Percentiles rank a stretch among this genome's conserved stretches.
Conservation (phyloP, 1,140 invertebrate genomes). For the Drosophila nigrodunni region DNA sequence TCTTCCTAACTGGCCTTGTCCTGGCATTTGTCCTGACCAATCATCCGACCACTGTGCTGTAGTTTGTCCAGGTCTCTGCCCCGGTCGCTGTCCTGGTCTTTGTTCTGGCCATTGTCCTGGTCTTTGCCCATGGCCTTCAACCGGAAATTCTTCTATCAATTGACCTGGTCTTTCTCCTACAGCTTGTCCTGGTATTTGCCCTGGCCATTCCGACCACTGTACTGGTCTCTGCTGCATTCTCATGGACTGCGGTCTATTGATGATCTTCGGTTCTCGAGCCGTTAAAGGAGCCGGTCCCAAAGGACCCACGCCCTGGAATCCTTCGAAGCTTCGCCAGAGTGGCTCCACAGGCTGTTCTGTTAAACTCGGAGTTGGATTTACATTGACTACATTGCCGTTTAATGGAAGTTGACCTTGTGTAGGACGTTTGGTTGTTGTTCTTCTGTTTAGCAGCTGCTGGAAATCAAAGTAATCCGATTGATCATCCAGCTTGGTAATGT, state of each 20-base stretch:
- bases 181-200: too few species aligned
- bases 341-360: background rate
- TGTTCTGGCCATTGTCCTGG: too few species aligned
- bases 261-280: conserved; percentile 14
- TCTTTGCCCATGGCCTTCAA: too few species aligned
- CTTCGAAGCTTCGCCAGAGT: background rate
- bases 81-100: too few species aligned
- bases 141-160: background rate
- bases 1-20: too few species aligned
- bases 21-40: too few species aligned
- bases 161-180: too few species aligned
- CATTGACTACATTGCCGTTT: background rate
- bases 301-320: conserved; percentile 31
- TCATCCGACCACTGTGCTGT: too few species aligned
- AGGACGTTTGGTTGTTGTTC: background rate
- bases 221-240: background rate
- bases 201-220: too few species aligned
- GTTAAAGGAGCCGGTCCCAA: background rate
- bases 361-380: background rate
- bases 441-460: conserved; percentile 8
- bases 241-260: conserved; percentile 29
- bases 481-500: conserved; percentile 5
- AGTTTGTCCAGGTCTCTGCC: too few species aligned
- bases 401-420: background rate
- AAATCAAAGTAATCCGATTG: conserved; percentile 36